phyloP scores from a whole-genome alignment of 2,888 invertebrate species.

The Rhagium mordax region DNA sequence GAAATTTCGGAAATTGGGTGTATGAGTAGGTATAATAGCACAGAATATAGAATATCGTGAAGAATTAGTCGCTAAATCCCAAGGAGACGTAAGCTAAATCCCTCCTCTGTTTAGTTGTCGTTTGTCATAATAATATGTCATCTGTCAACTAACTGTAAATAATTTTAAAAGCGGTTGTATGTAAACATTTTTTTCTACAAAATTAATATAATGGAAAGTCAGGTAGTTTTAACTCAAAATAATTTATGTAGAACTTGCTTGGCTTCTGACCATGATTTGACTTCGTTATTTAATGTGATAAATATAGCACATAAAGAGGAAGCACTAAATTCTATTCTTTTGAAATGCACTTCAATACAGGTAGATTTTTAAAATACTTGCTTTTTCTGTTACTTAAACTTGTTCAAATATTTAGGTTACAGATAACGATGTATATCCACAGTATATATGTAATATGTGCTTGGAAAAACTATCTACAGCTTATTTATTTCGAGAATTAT shows the following conservation, averaged over 20 bases:
- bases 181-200: slow-evolving; percentile 15
- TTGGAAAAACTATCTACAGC: slow-evolving; percentile 53
- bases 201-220: slow-evolving; percentile 28
- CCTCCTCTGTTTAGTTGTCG: no score
- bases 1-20: no score
- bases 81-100: no score
- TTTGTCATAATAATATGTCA: no score
- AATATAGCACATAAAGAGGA: slow-evolving; percentile 46
- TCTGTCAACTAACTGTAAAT: not conserved
- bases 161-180: not conserved
- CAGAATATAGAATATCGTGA: no score
- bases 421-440: slow-evolving; percentile 53
- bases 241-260: slow-evolving; percentile 56
- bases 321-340: slow-evolving; percentile 50
- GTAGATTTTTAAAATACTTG: slow-evolving; percentile 40
- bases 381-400: not conserved
- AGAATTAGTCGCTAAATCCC: no score
- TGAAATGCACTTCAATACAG: slow-evolving; percentile 55
- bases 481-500: slow-evolving; percentile 58
- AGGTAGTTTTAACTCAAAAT: slow-evolving; percentile 18
- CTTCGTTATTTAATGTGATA: slow-evolving; percentile 53
- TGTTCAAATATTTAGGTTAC: slow-evolving; percentile 48
- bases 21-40: no score
- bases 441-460: slow-evolving; percentile 58
- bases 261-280: slow-evolving; percentile 41